A percentile compares a stretch with the other conserved stretches of the same genome.
phyloP scores from a whole-genome alignment of 2,113 vertebrate genomes.

The Circaetus gallicus region DNA sequence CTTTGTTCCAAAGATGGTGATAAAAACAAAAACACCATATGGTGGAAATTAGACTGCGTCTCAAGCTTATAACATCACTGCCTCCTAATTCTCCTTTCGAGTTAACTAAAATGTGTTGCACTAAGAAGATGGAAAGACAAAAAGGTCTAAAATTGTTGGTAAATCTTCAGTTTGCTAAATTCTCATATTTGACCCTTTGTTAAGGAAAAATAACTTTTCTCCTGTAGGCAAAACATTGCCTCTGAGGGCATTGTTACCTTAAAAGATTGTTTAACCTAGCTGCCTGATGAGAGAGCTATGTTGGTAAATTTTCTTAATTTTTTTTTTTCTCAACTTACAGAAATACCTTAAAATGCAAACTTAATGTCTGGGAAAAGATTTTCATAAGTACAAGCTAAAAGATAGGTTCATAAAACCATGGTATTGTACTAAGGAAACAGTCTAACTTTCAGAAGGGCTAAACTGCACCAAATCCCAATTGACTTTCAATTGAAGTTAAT shows the following conservation, averaged over 20 bases:
- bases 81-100: constrained; percentile 22
- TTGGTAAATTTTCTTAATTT: not conserved
- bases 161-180: not conserved
- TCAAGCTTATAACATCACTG: constrained; percentile 4
- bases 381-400: not conserved
- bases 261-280: not conserved
- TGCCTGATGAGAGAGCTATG: not conserved
- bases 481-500: not conserved
- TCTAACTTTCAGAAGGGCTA: not conserved
- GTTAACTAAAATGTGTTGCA: not conserved
- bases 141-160: not conserved
- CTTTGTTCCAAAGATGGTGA: constrained; percentile 53
- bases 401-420: not conserved
- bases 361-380: not conserved
- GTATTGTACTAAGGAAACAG: not conserved
- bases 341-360: constrained; percentile 2
- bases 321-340: not conserved
- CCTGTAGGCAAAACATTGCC: not conserved
- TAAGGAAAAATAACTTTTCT: not conserved
- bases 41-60: constrained; percentile 39
- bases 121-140: not conserved
- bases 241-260: not conserved
- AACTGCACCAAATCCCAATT: not conserved
- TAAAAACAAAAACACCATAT: constrained; percentile 41
- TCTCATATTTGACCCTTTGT: not conserved